These are phyloP conservation scores for Anodontia alba DNA, from an alignment of 2,888 invertebrate genomes.

Conservation along the genomic window DNA sequence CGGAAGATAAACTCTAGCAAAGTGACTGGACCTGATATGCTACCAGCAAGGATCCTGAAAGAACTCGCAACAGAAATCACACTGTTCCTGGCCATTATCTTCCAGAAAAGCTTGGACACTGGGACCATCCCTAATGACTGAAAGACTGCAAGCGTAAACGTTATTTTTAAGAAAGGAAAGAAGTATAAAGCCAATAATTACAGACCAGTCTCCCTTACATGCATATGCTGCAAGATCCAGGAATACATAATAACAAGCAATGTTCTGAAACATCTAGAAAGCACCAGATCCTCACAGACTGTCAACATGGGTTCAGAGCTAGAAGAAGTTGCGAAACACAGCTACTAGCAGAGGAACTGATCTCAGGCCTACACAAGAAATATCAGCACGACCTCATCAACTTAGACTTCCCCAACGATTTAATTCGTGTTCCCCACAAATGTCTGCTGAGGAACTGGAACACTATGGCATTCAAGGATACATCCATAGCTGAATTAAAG, in stretches of 20 bases:
- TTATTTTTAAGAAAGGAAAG: not conserved
- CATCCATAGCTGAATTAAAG: too few relatives aligned
- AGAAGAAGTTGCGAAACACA: not conserved
- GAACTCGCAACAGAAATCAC: not conserved
- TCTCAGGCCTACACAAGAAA: not conserved
- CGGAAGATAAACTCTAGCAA: not conserved
- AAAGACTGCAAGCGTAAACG: not conserved
- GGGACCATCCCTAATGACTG: not conserved
- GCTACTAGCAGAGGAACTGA: not conserved
- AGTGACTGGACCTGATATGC: not conserved
- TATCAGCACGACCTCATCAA: not conserved
- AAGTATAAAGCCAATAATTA: not conserved
- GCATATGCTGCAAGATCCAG: not conserved
- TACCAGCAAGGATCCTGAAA: not conserved
- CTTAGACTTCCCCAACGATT: not conserved
- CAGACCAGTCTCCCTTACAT: not conserved
- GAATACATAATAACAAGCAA: not conserved
- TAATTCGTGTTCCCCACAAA: not conserved
- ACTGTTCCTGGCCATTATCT: not conserved
- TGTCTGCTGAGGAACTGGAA: not conserved
- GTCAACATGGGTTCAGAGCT: not conserved
- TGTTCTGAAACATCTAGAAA: not conserved
- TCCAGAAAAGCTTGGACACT: not conserved
- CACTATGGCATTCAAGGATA: not conserved
- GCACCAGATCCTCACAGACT: not conserved